Base-by-base conservation (phyloP, 1,140 invertebrate species). In the Drosophila sp. region DNA sequence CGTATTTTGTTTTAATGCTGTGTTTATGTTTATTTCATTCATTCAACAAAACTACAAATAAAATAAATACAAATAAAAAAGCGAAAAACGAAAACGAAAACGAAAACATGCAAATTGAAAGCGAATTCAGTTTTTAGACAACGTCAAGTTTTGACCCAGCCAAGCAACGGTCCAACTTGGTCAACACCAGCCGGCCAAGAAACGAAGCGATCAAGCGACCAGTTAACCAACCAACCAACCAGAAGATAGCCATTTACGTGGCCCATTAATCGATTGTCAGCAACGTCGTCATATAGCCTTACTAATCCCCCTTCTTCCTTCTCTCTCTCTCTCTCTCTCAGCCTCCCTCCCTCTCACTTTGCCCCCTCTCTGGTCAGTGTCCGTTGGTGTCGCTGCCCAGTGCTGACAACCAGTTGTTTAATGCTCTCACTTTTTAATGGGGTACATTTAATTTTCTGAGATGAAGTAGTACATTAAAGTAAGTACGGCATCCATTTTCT, bases 201-300 rank as follows among this genome's bases (percentile, higher is more conserved):
- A 46, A 48, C 45, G 21, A 34, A 27, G 25, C 50, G 25, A 54
- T 11, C 18, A 56, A 7, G 5, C 32, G 14, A 56, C 63, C 51
- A 57, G 36, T 41, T 32, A 46, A 45, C 21, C 6, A 67, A 27
- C 29, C 54, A 79, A 57, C 82, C 82, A 72, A 77, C 83, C 79
- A 89, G 79, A 89, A 87, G 83, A 87, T 87, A 87, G 83, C 83
- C 83, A 87, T 89, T 87, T 87, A 89, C 69, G 78, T 87, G 83
- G 80, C 83, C 82, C 82, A 87, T 83, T 87, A 82, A 87, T 87
- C 83, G 82, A 87, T 89, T 89, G 82, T 87, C 82, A 87, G 82
- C 83, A 78, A 62, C 78, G 63, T 76, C 82, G 79, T 89, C 78
- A 82, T 87, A 80, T 51, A 14, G 43, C 59, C 41, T 53, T 32